Percentiles rank a stretch among this genome's conserved stretches.
phyloP scores from a whole-genome alignment of 1,140 invertebrate genomes.

The Delia radicum region DNA sequence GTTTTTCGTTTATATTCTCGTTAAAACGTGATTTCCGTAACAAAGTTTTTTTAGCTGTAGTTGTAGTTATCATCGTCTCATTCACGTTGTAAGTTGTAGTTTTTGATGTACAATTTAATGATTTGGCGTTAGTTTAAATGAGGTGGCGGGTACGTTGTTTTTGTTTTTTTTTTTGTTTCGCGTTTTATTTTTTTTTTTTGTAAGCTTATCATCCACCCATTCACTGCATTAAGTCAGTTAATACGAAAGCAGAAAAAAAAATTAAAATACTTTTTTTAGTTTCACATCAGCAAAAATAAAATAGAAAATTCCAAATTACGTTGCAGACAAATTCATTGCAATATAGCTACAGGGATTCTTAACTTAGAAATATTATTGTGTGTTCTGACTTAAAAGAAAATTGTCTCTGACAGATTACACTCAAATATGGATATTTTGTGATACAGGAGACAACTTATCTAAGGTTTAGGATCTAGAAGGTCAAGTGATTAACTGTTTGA shows the following conservation, averaged over 20 bases:
- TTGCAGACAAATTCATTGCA: background rate
- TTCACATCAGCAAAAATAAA: conserved; percentile 1
- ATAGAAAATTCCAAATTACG: background rate
- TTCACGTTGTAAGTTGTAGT: background rate
- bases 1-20: background rate
- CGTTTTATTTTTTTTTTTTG: background rate
- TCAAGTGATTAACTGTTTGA: too few relatives aligned
- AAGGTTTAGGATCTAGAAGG: too few relatives aligned
- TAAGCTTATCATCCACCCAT: background rate
- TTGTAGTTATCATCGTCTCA: background rate
- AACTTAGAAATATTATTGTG: too few relatives aligned
- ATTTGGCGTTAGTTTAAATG: background rate
- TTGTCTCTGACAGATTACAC: too few relatives aligned
- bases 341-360: background rate
- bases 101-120: background rate
- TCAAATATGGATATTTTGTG: too few relatives aligned
- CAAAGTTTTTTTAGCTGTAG: background rate
- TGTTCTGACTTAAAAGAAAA: too few relatives aligned
- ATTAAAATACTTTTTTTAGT: background rate
- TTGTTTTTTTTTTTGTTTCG: background rate
- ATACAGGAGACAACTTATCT: too few relatives aligned
- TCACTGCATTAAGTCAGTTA: background rate
- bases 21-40: background rate
- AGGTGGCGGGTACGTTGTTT: background rate
- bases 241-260: background rate